Evolutionary conservation across 2,797 vertebrate species (phyloP), one percentile per base, ranked within the genome.

Genomic region (Diceros bicornis): DNA sequence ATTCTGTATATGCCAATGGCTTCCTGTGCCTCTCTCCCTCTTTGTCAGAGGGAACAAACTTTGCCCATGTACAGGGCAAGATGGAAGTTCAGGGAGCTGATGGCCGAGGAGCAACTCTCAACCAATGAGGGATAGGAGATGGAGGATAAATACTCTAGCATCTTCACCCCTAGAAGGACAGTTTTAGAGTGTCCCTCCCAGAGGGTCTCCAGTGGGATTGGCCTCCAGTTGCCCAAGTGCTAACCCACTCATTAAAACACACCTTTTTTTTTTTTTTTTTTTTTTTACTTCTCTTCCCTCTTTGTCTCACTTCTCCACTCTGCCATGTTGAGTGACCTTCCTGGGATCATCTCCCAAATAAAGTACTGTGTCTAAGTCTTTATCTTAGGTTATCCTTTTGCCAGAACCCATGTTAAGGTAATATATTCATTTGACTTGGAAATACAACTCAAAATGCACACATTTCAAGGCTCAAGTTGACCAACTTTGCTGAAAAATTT

Each of bases 381-480:
- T 75, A n/a, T 57, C 29, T 66, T 84, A 79, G 29, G 4, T 3
- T 97, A 72, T 69, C 32, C 55, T 87, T 96, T 94, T 50, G 23
- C 34, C 23, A 61, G 50, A 91, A 82, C 20, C 20, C 37, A 78
- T 6, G 47, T 7, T 11, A 44, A 57, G 0, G 25, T 55, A 66
- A 62, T 23, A 37, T n/a, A 62, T 72, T 77, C 34, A 75, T 93
- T 57, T 85, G 27, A 82, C 14, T 81, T 66, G 18, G 32, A 94
- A 87, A 94, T 57, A 59, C 16, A 91, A 83, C 55, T 61, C 57
- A 81, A 37, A 77, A 79, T 66, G n/a, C 4, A 78, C n/a, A 82
- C 10, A 57, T 66, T 37, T 85, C 50, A 74, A 62, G 52, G 34
- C 34, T 92, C 27, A 66, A 20, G 50, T 50, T 66, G 57, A 66